Percentiles rank a stretch among this genome's conserved stretches.
phyloP scores from a whole-genome alignment of 37 sponge, comb jelly and placozoan species.

The Hormiphora californensis region DNA sequence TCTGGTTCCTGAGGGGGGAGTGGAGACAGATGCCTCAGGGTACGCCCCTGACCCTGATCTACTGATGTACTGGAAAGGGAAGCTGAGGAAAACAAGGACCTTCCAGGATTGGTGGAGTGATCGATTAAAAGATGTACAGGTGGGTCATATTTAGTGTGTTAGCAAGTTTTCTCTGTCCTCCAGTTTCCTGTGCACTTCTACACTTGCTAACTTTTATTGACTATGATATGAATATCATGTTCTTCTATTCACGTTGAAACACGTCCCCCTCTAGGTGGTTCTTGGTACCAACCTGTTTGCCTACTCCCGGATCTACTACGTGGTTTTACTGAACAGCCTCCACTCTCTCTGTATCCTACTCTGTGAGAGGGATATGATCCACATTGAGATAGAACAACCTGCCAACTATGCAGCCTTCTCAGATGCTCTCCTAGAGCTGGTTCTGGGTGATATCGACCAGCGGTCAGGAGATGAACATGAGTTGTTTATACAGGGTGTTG shows the following conservation, averaged over 20 bases:
- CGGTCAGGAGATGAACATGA: not conserved
- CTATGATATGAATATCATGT: too few relatives aligned
- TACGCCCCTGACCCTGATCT: not conserved
- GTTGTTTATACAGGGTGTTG: not conserved
- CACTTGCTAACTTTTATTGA: too few relatives aligned
- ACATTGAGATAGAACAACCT: not conserved
- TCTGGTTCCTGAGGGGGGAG: not conserved
- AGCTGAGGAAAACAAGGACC: not conserved
- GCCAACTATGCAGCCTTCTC: not conserved
- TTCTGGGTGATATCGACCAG: not conserved
- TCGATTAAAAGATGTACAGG: not conserved
- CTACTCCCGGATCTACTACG: conserved; percentile 34
- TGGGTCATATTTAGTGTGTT: too few relatives aligned
- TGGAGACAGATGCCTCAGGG: not conserved
- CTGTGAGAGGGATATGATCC: not conserved
- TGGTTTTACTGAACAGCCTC: not conserved
- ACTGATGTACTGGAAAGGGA: not conserved
- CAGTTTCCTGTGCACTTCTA: too few relatives aligned
- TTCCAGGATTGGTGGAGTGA: not conserved
- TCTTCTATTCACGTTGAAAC: too few relatives aligned
- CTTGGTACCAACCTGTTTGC: not conserved
- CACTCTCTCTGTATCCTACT: conserved; percentile 23
- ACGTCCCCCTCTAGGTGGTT: not conserved
- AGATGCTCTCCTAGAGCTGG: not conserved
- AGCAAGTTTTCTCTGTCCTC: too few relatives aligned